Evolutionary conservation across 2,888 invertebrate genomes (phyloP).

Genomic region (Tipula helvola): DNA sequence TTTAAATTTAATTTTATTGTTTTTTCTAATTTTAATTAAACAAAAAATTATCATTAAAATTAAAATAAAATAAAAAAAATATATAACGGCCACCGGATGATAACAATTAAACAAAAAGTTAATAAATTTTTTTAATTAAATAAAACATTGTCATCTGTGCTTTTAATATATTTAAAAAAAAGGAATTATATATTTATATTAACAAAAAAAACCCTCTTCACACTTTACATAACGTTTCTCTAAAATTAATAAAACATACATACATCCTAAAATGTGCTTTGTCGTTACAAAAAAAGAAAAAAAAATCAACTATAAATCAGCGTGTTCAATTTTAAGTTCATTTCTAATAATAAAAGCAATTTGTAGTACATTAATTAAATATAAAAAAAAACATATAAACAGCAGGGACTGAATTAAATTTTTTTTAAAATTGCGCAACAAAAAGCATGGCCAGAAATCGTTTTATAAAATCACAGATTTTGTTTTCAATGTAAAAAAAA

Average conservation of each 20-base stretch:
- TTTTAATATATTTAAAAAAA: not conserved
- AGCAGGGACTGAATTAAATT: not conserved
- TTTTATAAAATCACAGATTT: not conserved
- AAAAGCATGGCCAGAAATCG: not conserved
- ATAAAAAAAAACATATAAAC: not conserved
- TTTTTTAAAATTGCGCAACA: not conserved
- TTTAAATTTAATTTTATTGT: not conserved
- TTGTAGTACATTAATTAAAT: not conserved
- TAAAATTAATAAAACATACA: not conserved
- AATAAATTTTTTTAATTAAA: not conserved
- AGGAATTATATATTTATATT: not conserved
- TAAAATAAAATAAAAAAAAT: not conserved
- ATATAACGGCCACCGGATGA: not conserved
- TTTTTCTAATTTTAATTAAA: not conserved
- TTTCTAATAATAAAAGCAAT: not conserved
- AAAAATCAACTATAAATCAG: not conserved
- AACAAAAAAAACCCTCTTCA: not conserved
- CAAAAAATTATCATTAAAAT: not conserved
- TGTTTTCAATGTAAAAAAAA: not conserved
- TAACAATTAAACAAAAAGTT: not conserved
- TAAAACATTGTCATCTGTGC: not conserved
- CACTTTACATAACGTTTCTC: not conserved
- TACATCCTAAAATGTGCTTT: not conserved
- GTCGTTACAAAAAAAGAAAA: not conserved
- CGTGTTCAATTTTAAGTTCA: not conserved